Evolutionary conservation across 2,797 vertebrate genomes (phyloP), one percentile per base, ranked within the genome.

Genomic region (Mus caroli): DNA sequence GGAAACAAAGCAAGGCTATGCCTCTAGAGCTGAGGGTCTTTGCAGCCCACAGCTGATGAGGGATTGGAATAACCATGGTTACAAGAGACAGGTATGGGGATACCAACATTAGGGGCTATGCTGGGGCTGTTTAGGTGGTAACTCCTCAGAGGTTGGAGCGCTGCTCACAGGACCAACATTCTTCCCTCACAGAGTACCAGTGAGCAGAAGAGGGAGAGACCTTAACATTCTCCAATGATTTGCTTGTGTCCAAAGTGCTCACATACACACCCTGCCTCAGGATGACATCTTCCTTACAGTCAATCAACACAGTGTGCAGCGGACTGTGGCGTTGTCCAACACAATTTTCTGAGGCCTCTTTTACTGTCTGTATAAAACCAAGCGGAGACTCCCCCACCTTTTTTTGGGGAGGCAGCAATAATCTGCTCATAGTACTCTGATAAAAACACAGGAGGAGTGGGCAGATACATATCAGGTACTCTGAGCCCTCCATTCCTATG

Each of bases 351-450:
- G 98, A 97, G 95, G 97, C 97, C 95, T 97, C 95, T 97, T 98
- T 98, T 98, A 98, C 96, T 98, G 94, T 90, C n/a, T 92, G 56
- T 96, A 96, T 98, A 98, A 98, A 98, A 96, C 95, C 97, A 97
- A 95, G 58, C 94, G 90, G 97, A 97, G 98, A 97, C 97, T 98
- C 90, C 86, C 92, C 92, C 43, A 90, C 86, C 92, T 91, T 98
- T 98, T 97, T 97, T 97, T 6, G 4, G 50, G 50, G 5, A 97
- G 92, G 87, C 91, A 96, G 95, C 92, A 87, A 52, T 94, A 92
- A 96, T 89, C 92, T 52, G 26, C 84, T 97, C 93, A 69, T 86
- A 97, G 95, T 86, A 95, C 87, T 94, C 97, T 96, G 75, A 46
- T 82, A 84, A 13, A 97, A 84, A 93, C 94, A 95, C 94, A 92